Conservation (phyloP, 2,888 invertebrate species). For the Drosophila anceps region DNA sequence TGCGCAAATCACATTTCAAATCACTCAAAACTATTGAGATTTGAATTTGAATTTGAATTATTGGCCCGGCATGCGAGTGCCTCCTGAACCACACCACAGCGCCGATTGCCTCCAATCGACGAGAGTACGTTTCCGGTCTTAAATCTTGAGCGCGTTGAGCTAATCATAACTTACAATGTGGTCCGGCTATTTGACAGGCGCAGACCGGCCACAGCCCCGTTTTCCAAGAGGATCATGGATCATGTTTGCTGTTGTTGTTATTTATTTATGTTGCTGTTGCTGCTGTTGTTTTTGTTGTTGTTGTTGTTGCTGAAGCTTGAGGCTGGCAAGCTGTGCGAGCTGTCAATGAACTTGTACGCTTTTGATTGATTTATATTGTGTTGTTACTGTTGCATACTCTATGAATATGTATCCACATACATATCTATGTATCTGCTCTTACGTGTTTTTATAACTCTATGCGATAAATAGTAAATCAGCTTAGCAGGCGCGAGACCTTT, state of each 20-base stretch:
- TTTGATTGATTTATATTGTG: constrained; percentile 84
- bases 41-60: constrained; percentile 79
- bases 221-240: constrained; percentile 71
- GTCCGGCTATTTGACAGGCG: constrained; percentile 81
- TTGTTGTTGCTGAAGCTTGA: constrained; percentile 36
- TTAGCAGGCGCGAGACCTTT: constrained; percentile 48
- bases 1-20: constrained; percentile 75
- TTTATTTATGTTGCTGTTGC: constrained; percentile 18
- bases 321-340: constrained; percentile 82
- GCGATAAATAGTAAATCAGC: constrained; percentile 73
- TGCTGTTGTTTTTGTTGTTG: constrained; percentile 18
- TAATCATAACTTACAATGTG: constrained; percentile 83
- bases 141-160: constrained; percentile 81
- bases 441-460: constrained; percentile 6
- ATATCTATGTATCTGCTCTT: constrained; percentile 1
- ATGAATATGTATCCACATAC: constrained; percentile 21
- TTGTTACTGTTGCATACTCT: constrained; percentile 50
- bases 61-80: constrained; percentile 47
- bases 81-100: not conserved
- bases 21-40: constrained; percentile 79
- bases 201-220: constrained; percentile 63
- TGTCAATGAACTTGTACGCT: constrained; percentile 84
- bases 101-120: not conserved
- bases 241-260: constrained; percentile 56
- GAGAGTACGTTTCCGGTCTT: constrained; percentile 76